Evolutionary conservation across 1,140 invertebrate species (phyloP).

Genomic region (Saccostrea glomerata): DNA sequence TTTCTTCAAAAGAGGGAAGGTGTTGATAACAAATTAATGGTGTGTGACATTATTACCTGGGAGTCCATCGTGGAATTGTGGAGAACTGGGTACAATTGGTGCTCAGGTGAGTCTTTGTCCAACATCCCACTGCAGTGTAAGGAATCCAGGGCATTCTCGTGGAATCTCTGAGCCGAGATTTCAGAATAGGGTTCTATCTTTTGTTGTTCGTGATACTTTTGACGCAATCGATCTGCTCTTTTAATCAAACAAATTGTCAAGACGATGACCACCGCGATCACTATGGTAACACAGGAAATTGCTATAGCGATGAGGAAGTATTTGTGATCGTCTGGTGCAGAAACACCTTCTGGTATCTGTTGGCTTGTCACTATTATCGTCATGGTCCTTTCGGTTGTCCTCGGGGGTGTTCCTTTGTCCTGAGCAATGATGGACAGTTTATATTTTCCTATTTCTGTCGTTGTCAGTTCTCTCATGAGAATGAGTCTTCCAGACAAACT

Average conservation of each 20-base stretch:
- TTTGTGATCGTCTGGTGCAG: constrained; percentile 39
- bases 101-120: not conserved
- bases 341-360: not conserved
- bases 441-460: constrained; percentile 41
- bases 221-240: constrained; percentile 46
- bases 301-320: constrained; percentile 53
- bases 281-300: constrained; percentile 54
- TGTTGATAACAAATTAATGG: not conserved
- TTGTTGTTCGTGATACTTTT: constrained; percentile 43
- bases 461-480: constrained; percentile 30
- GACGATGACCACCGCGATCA: constrained; percentile 56
- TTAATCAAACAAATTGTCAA: constrained; percentile 58
- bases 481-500: constrained; percentile 41
- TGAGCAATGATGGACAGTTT: constrained; percentile 41
- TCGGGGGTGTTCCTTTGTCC: constrained; percentile 46
- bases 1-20: not conserved
- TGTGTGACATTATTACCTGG: constrained; percentile 30
- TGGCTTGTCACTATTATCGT: constrained; percentile 46
- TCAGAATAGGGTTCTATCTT: constrained; percentile 41
- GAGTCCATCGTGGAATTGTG: not conserved
- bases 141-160: not conserved
- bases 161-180: constrained; percentile 38
- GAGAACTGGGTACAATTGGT: constrained; percentile 2
- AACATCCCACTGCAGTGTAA: not conserved
- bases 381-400: constrained; percentile 39